Evolutionary conservation across 2,797 vertebrate species (phyloP).

Genomic region (Sebastes taczanowskii): DNA sequence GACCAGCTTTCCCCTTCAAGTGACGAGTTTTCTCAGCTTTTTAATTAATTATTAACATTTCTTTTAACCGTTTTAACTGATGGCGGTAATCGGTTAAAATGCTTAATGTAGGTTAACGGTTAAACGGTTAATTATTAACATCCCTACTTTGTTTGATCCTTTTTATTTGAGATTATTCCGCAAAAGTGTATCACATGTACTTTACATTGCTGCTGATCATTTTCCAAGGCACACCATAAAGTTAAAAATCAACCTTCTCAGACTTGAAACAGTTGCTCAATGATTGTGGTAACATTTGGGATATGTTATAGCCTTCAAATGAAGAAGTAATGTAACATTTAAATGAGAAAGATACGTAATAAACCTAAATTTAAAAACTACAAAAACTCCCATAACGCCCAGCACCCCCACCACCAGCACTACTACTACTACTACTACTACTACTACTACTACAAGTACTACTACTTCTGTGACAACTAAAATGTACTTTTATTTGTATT

Average conservation of each 20-base stretch:
- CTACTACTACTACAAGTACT: background rate
- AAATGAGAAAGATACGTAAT: background rate
- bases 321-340: background rate
- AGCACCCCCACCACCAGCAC: background rate
- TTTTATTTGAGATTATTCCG: background rate
- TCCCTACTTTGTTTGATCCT: background rate
- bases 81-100: too few relatives aligned
- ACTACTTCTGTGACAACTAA: background rate
- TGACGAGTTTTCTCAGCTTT: too few relatives aligned
- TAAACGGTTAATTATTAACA: too few relatives aligned
- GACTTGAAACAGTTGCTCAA: background rate
- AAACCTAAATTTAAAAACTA: background rate
- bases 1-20: too few relatives aligned
- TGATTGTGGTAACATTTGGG: background rate
- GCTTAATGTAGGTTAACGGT: too few relatives aligned
- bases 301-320: background rate
- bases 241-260: background rate
- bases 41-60: too few relatives aligned
- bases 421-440: background rate
- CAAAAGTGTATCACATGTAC: too few relatives aligned
- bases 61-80: too few relatives aligned
- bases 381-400: background rate
- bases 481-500: background rate
- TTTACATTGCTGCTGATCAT: too few relatives aligned
- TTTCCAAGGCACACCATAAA: too few relatives aligned